These are phyloP conservation scores for Syrista parreyssii DNA, from an alignment of 2,888 invertebrate species.

Conservation along the genomic window DNA sequence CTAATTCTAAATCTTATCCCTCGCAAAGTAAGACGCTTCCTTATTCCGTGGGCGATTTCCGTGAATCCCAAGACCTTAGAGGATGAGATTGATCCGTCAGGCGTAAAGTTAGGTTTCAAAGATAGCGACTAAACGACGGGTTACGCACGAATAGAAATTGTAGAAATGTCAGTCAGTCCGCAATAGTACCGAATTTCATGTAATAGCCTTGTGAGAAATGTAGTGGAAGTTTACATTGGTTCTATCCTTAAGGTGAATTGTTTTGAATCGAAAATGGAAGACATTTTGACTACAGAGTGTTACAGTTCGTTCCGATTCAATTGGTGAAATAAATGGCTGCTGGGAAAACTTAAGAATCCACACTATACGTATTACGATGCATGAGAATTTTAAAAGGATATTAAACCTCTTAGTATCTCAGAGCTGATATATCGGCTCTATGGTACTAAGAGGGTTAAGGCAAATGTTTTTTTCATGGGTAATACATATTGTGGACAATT, in stretches of 20 bases:
- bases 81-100: slow-evolving; percentile 9
- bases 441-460: too few relatives aligned
- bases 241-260: not conserved
- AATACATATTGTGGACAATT: not conserved
- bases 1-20: not conserved
- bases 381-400: not conserved
- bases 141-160: slow-evolving; percentile 14
- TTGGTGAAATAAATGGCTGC: not conserved
- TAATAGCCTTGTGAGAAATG: not conserved
- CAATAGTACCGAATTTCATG: not conserved
- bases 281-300: not conserved
- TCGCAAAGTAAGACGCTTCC: not conserved
- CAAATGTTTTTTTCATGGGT: not conserved
- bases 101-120: slow-evolving; percentile 20
- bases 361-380: not conserved
- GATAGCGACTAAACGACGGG: slow-evolving; percentile 9
- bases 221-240: not conserved
- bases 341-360: not conserved
- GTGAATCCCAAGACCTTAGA: not conserved
- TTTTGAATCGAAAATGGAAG: not conserved
- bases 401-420: too few relatives aligned
- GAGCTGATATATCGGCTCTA: too few relatives aligned
- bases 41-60: not conserved
- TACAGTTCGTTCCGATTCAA: not conserved
- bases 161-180: not conserved